Base-by-base conservation (phyloP, 1,140 invertebrate species). In the Hylaeus anthracinus region DNA sequence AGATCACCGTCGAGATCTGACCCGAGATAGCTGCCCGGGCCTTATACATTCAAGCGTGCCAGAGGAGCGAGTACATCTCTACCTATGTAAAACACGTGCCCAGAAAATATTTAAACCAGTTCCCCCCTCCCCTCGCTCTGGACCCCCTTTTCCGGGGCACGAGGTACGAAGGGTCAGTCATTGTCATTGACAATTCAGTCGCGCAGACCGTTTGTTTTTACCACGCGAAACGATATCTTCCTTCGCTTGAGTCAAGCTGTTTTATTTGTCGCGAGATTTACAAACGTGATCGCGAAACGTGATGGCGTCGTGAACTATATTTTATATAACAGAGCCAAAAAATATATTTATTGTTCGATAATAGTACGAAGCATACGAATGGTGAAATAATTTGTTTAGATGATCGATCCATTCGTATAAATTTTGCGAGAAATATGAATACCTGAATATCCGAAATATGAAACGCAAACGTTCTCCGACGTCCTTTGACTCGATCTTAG, bases 51-150 rank as follows among this genome's bases (percentile, higher is more conserved):
- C 82, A 79, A 81, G 85, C 86, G 88, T 85, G 88, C 83, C 66
- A 65, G 84, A 90, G 81, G 43, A 86, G 79, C 64, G 79, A 60
- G 77, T 88, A 87, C 86, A 83, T 90, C 80, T 88, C 83, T 89
- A 77, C 81, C 83, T 85, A 89, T 90, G 88, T 90, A 88, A 83
- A 90, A 90, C 89, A 90, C 86, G 89, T 90, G 87, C 89, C 86
- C 81, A 86, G 86, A 88, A 90, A 89, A 86, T 89, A 89, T 90
- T 90, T 88, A 85, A 90, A 90, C 88, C 89, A 90, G 89, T 90
- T 90, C 81, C 76, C 74, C 81, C 78, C 56, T 58, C 82, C 8
- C 43, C n/a, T 71, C 14, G 0, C 39, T 15, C 61, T 48, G 14
- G 26, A 41, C 61, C 37, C 37, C 26, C 39, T 60, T 72, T 74